phyloP scores from a whole-genome alignment of 2,888 invertebrate genomes.

The Nephrotoma flavescens region DNA sequence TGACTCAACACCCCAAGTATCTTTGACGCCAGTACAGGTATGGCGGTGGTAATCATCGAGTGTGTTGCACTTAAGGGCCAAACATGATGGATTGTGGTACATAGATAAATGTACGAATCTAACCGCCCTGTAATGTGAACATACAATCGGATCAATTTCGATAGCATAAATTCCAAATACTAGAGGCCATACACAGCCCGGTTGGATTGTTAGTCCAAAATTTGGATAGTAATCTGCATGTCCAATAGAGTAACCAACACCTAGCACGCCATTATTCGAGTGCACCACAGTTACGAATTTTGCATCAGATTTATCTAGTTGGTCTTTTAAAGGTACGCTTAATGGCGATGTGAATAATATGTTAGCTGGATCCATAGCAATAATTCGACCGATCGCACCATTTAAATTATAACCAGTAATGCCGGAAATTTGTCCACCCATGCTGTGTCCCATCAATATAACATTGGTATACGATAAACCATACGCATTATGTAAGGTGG shows the following conservation, averaged over 20 bases:
- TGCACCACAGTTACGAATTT: slow-evolving; percentile 29
- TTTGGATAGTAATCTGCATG: background rate
- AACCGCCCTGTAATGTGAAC: background rate
- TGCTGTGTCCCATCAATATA: slow-evolving; percentile 27
- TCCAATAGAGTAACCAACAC: background rate
- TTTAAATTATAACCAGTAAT: slow-evolving; percentile 24
- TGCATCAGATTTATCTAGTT: slow-evolving; percentile 25
- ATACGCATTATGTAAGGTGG: slow-evolving; percentile 20
- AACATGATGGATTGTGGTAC: background rate
- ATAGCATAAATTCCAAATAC: background rate
- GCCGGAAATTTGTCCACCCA: slow-evolving; percentile 30
- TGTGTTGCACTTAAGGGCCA: background rate
- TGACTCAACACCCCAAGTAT: background rate
- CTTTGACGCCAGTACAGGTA: background rate
- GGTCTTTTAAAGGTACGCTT: slow-evolving; percentile 22
- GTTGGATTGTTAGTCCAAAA: background rate
- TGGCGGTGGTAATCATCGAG: background rate
- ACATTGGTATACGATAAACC: slow-evolving; percentile 23
- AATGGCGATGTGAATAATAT: slow-evolving; percentile 28
- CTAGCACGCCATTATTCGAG: slow-evolving; percentile 16
- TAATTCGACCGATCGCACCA: slow-evolving; percentile 27
- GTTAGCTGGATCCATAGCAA: slow-evolving; percentile 30
- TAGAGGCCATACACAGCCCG: background rate
- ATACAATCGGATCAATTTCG: background rate
- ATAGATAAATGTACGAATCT: background rate